A percentile compares a stretch with the other conserved stretches of the same genome.
phyloP scores from a whole-genome alignment of 2,888 invertebrate genomes.

The Watsonalla binaria region DNA sequence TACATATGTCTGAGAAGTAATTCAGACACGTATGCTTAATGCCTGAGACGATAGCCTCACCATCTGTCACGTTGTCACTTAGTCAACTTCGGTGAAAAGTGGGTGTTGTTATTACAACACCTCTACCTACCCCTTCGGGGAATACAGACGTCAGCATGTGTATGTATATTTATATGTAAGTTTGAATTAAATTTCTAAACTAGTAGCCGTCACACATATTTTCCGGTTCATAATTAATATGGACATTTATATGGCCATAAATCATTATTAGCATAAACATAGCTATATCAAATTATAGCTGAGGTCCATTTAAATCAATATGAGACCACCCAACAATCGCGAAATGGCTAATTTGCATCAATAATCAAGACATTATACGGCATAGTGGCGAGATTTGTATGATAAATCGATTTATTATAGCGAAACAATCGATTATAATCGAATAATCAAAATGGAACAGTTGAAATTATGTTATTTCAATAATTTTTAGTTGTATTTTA shows the following conservation, averaged over 20 bases:
- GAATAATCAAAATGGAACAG: constrained; percentile 14
- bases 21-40: too few relatives aligned
- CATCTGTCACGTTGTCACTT: too few relatives aligned
- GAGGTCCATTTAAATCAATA: constrained; percentile 20
- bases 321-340: constrained; percentile 29
- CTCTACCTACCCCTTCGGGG: too few relatives aligned
- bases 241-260: constrained; percentile 4
- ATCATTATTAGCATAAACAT: constrained; percentile 7
- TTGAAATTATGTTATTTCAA: constrained; percentile 7
- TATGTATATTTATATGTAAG: too few relatives aligned
- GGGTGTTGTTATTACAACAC: too few relatives aligned
- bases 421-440: constrained; percentile 13
- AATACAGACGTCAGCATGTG: too few relatives aligned
- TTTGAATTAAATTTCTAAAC: not conserved
- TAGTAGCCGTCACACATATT: not conserved
- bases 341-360: constrained; percentile 32
- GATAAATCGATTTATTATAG: constrained; percentile 28
- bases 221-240: not conserved
- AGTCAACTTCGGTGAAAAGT: too few relatives aligned
- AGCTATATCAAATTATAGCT: not conserved
- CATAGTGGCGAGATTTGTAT: constrained; percentile 40
- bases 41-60: too few relatives aligned
- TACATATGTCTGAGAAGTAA: too few relatives aligned
- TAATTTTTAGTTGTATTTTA: not conserved
- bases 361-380: constrained; percentile 38